Percentiles rank a stretch among this genome's conserved stretches.
These are phyloP conservation scores for Rhineura floridana DNA, from an alignment of 2,113 vertebrate species.

Conservation along the genomic window DNA sequence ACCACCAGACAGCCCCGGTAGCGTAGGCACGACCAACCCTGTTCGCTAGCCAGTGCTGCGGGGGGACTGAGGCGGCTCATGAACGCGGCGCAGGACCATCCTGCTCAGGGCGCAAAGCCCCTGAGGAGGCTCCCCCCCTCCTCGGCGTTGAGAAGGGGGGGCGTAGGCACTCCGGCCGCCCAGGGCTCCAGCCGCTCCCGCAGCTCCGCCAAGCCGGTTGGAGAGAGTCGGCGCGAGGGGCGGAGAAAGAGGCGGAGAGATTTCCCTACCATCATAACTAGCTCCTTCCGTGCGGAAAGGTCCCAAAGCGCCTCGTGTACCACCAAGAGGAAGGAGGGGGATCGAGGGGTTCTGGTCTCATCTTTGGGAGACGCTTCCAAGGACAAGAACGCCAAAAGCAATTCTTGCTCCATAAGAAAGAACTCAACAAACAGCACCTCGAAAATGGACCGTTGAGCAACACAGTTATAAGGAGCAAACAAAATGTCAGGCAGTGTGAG, in stretches of 20 bases:
- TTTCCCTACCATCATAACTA: background rate
- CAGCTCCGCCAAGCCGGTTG: background rate
- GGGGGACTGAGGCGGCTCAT: background rate
- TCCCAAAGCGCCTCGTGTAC: constrained; percentile 10
- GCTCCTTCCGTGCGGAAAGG: background rate
- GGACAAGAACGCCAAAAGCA: too few relatives aligned
- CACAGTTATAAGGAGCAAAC: too few relatives aligned
- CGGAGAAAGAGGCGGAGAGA: constrained; percentile 11
- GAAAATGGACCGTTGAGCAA: too few relatives aligned
- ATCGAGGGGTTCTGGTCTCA: background rate
- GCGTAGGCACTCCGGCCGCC: background rate
- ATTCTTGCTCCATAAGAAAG: too few relatives aligned
- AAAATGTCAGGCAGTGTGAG: too few relatives aligned
- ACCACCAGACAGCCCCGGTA: background rate
- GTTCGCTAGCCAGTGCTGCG: background rate
- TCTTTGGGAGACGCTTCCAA: background rate
- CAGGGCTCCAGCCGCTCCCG: constrained; percentile 11
- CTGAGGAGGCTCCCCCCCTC: background rate
- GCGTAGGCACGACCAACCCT: background rate
- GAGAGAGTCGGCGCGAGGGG: background rate
- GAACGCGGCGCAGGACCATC: background rate
- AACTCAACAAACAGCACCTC: too few relatives aligned
- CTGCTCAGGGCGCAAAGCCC: constrained; percentile 21
- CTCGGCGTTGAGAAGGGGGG: background rate
- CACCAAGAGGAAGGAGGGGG: background rate